These are phyloP conservation scores for Microtus richardsoni DNA, from an alignment of 2,113 vertebrate genomes.

Conservation along the genomic window DNA sequence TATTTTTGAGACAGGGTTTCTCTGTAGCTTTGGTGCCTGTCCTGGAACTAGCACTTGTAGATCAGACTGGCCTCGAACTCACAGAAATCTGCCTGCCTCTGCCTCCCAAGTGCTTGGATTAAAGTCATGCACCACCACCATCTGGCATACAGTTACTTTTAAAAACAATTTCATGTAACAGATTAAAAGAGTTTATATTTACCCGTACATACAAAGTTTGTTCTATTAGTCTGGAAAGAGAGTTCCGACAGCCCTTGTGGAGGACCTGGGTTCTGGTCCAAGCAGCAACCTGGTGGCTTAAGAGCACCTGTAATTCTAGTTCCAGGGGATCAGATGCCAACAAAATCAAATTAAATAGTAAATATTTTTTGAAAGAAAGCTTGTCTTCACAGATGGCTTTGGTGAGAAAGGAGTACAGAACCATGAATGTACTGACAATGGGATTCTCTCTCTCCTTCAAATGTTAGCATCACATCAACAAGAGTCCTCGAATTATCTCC, in stretches of 20 bases:
- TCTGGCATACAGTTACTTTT: too few relatives aligned
- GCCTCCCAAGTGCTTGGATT: too few relatives aligned
- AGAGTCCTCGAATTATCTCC: neutral
- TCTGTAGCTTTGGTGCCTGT: too few relatives aligned
- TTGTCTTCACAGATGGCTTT: too few relatives aligned
- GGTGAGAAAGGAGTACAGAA: neutral
- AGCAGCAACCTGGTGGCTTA: too few relatives aligned
- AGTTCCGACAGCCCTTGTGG: neutral
- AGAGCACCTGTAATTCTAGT: neutral
- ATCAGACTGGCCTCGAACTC: too few relatives aligned
- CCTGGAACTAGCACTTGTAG: too few relatives aligned
- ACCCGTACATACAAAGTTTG: conserved; percentile 1
- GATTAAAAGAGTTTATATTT: neutral
- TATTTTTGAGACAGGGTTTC: too few relatives aligned
- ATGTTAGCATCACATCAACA: neutral
- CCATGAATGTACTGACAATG: neutral
- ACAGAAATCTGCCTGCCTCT: too few relatives aligned
- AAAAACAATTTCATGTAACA: neutral
- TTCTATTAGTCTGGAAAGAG: neutral
- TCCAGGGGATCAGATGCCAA: neutral
- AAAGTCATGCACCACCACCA: too few relatives aligned
- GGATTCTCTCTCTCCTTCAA: neutral
- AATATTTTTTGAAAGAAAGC: neutral
- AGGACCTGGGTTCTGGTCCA: neutral
- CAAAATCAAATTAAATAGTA: neutral